These are phyloP conservation scores for Mormyrops boulengeri DNA, from an alignment of 2,797 vertebrate species.

Conservation along the genomic window DNA sequence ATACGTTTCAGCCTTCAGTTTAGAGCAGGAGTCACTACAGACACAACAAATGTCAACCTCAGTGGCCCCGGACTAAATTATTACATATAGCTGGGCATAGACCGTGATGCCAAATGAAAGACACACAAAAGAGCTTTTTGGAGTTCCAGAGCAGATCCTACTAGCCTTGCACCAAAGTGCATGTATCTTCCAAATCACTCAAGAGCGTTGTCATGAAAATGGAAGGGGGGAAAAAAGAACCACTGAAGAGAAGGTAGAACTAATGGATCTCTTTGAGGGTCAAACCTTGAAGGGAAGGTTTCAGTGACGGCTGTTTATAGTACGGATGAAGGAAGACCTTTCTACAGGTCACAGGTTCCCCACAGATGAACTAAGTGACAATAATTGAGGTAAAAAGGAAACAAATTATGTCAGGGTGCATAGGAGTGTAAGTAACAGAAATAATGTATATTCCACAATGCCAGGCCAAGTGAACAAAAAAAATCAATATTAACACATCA, in stretches of 20 bases:
- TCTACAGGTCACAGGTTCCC: constrained; percentile 55
- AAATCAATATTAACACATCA: background rate
- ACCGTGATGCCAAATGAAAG: background rate
- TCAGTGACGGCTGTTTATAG: background rate
- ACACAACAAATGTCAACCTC: background rate
- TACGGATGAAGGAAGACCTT: constrained; percentile 34
- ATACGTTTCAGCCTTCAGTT: background rate
- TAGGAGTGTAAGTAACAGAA: constrained; percentile 53
- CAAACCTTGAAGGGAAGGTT: background rate
- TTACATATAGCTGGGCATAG: background rate
- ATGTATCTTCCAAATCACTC: background rate
- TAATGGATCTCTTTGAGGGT: background rate
- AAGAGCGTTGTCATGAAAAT: constrained; percentile 27
- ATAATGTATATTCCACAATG: constrained; percentile 61
- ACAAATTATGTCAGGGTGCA: constrained; percentile 61
- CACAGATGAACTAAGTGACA: constrained; percentile 66
- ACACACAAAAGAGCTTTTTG: background rate
- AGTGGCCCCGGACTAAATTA: background rate
- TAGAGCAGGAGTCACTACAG: background rate
- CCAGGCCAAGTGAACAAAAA: constrained; percentile 55
- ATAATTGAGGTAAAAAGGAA: constrained; percentile 66
- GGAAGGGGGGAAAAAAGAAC: constrained; percentile 44
- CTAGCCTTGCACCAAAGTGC: background rate
- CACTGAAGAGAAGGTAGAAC: background rate
- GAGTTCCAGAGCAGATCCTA: background rate